Evolutionary conservation across 1,140 invertebrate genomes (phyloP), one percentile per base, ranked within the genome.

Genomic region (Calliopsis andreniformis): DNA sequence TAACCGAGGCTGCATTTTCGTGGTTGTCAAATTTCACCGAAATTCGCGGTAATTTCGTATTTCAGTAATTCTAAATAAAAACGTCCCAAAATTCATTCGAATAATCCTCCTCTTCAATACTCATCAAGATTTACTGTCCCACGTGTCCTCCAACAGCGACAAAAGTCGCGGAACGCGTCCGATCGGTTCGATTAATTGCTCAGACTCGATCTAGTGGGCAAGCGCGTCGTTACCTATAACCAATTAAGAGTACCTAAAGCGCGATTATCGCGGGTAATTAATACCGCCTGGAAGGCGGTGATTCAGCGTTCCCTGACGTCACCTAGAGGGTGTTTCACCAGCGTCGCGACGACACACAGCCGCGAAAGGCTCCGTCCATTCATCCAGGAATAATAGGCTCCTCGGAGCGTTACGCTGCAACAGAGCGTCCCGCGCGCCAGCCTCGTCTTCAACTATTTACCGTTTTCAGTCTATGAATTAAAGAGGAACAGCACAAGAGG

Each of bases 391-490:
- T 47, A 47, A 47, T 47, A 47, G 45, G 45, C 45, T 16, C 4
- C 45, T 18, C 18, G 16, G 45, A n/a, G 45, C 45, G 16, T 47
- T 16, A 47, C 45, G 45, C 45, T 47, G 45, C 12, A 47, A n/a
- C 16, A 3, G 3, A 4, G 18, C 45, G 45, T n/a, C n/a, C 45
- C 5, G 16, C 16, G 16, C 45, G 12, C 14, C 18, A n/a, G 16
- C n/a, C n/a, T 18, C 45, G 45, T 47, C 45, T 47, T 47, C 45
- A 47, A 47, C 45, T 47, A 47, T 47, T 47, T 47, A 47, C 18
- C n/a, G 45, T 47, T 47, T 47, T 47, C 16, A 47, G 18, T n/a
- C 45, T n/a, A 47, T 47, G 45, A 47, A 47, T 47, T 47, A 47
- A 47, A 47, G 45, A 47, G 45, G 45, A 47, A 47, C 45, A n/a